These are phyloP conservation scores for Alces alces DNA, from an alignment of 2,113 vertebrate genomes.

Conservation along the genomic window DNA sequence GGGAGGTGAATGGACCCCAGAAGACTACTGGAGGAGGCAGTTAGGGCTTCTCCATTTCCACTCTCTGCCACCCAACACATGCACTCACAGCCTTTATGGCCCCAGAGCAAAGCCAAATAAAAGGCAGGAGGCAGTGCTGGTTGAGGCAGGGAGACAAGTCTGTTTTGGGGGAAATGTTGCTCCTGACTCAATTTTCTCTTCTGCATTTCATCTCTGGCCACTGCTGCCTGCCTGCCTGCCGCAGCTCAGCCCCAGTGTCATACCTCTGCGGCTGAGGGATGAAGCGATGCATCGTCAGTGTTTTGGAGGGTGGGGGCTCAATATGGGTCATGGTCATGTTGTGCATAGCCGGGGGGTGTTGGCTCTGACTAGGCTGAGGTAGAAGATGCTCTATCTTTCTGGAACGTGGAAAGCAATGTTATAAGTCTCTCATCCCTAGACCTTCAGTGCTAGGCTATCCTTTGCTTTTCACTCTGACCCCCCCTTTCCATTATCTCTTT, in stretches of 20 bases:
- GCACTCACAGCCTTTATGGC: background rate
- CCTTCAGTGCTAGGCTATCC: background rate
- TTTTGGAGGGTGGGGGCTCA: slow-evolving; percentile 24
- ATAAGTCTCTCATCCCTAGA: background rate
- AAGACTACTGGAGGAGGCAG: background rate
- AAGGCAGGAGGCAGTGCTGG: background rate
- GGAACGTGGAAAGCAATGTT: background rate
- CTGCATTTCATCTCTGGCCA: background rate
- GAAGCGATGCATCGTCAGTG: slow-evolving; percentile 34
- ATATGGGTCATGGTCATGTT: background rate
- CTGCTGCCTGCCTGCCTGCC: slow-evolving; percentile 49
- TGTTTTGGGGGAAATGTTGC: background rate
- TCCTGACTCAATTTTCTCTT: slow-evolving; percentile 11
- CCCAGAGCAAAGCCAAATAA: slow-evolving; percentile 16
- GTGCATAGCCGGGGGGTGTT: background rate
- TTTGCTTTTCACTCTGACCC: slow-evolving; percentile 33
- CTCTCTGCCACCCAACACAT: background rate
- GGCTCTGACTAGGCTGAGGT: background rate
- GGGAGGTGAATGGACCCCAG: background rate
- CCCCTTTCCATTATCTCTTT: background rate
- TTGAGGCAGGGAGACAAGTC: background rate
- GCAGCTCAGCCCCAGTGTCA: slow-evolving; percentile 55
- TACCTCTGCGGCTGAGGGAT: slow-evolving; percentile 51
- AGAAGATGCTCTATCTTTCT: background rate
- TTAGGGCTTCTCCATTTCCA: background rate